These are phyloP conservation scores for Caenorhabditis macrosperma DNA, from an alignment of 2,888 invertebrate genomes.

Conservation along the genomic window DNA sequence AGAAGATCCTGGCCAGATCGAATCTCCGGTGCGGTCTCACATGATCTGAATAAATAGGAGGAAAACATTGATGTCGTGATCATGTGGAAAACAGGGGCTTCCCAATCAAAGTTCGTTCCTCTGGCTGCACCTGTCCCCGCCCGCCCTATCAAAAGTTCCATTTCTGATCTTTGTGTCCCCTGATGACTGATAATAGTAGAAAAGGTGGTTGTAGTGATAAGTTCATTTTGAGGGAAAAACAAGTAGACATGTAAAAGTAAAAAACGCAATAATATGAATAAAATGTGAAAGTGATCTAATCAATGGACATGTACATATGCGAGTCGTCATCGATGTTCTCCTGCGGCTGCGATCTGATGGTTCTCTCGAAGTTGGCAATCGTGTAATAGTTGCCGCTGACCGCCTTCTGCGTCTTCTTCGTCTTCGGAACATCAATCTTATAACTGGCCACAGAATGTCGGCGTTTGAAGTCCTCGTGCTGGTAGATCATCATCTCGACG, in stretches of 20 bases:
- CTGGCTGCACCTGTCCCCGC: too few species aligned
- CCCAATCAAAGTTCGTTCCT: too few species aligned
- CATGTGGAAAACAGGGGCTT: too few species aligned
- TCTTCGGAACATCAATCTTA: not conserved
- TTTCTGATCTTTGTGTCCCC: conserved; percentile 33
- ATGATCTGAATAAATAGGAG: too few species aligned
- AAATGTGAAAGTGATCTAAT: not conserved
- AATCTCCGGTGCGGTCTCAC: too few species aligned
- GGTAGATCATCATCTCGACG: conserved; percentile 19
- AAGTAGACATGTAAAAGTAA: conserved; percentile 13
- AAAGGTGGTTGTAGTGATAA: too few species aligned
- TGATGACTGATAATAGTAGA: not conserved
- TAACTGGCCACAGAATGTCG: not conserved
- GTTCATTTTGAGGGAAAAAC: too few species aligned
- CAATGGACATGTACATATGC: conserved; percentile 6
- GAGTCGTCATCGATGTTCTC: conserved; percentile 9
- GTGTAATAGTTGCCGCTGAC: conserved; percentile 6
- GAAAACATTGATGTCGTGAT: too few species aligned
- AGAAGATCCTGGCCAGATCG: too few species aligned
- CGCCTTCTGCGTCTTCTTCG: not conserved
- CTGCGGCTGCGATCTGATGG: not conserved
- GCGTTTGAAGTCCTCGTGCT: conserved; percentile 7
- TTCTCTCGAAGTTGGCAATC: not conserved
- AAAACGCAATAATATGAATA: not conserved
- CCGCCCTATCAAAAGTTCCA: conserved; percentile 31